Evolutionary conservation across 2,888 invertebrate species (phyloP), one percentile per base, ranked within the genome.

Genomic region (Drosophila pegasa): DNA sequence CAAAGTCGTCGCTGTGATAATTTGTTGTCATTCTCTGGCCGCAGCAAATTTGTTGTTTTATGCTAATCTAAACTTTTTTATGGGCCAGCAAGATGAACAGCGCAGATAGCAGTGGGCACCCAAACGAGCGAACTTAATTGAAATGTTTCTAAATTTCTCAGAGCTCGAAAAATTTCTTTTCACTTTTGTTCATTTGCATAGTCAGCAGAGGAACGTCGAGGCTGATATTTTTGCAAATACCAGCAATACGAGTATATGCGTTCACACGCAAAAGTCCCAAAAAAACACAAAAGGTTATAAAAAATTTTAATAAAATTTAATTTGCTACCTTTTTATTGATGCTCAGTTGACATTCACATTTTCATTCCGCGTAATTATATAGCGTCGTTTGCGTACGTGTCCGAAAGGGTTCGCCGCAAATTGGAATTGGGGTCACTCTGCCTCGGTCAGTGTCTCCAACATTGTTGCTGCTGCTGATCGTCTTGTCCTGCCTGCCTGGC

Each of bases 311-410:
- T 88, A 86, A 74, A 88, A 73, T 87, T 83, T 80, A 83, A 83
- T 86, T 88, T 71, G 75, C 70, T 68, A 61, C 64, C 50, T 71
- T 70, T 73, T 68, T 67, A 67, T 65, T 78, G 67, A 59, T 70
- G 66, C 35, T 60, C 70, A 71, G 71, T 83, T 83, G 80, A 83
- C 88, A 88, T 80, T 80, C 88, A 86, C 88, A 88, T 73, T 74
- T 82, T 83, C 71, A 75, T 80, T 69, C 75, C 48, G 48, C 87
- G 71, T 88, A 88, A 85, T 85, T 85, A 83, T 64, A 76, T 55
- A 62, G 66, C 54, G 57, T 47, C 51, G 57, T 43, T 68, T 38
- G 52, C 45, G 63, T 66, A 76, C 74, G 77, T 71, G 73, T 45
- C 41, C 37, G 71, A 87, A 80, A 76, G 87, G 89, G 82, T 87